A percentile compares a stretch with the other conserved stretches of the same genome.
Conservation (phyloP, 2,888 invertebrate genomes). For the Pseudococcus jackbeardsleyi region DNA sequence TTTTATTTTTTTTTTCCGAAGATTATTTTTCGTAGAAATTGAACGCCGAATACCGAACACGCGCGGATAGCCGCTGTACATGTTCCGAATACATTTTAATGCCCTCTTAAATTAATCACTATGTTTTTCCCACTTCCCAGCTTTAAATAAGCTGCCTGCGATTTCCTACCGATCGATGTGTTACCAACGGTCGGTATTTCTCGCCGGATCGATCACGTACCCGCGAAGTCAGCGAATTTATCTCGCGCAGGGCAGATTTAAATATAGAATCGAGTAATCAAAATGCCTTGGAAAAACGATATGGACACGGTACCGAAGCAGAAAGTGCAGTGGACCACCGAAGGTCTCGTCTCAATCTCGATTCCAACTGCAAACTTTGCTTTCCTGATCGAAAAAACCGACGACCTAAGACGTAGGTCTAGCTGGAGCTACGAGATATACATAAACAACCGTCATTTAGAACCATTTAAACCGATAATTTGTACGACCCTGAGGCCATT, state of each 20-base stretch:
- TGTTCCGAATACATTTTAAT: background rate
- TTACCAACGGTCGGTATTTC: too few relatives aligned
- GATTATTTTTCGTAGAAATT: slow-evolving; percentile 12
- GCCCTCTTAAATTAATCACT: background rate
- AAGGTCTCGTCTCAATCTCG: background rate
- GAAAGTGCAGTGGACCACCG: background rate
- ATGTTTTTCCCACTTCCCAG: background rate
- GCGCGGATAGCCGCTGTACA: background rate
- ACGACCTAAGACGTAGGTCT: background rate
- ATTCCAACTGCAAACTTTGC: background rate
- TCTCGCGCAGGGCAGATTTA: background rate
- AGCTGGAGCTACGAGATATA: background rate
- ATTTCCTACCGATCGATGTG: background rate
- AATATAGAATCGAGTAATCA: background rate
- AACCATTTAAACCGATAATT: slow-evolving; percentile 2
- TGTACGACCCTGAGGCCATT: background rate
- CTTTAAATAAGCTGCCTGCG: background rate
- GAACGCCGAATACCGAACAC: background rate
- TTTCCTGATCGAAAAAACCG: background rate
- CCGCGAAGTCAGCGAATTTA: background rate
- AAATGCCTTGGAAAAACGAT: background rate
- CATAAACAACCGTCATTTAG: slow-evolving; percentile 7
- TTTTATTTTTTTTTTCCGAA: background rate
- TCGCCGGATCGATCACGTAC: background rate
- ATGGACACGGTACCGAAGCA: background rate